Percentiles rank a stretch among this genome's conserved stretches.
Evolutionary conservation across 2,888 invertebrate species (phyloP).

Genomic region (Cybosia mesomella): DNA sequence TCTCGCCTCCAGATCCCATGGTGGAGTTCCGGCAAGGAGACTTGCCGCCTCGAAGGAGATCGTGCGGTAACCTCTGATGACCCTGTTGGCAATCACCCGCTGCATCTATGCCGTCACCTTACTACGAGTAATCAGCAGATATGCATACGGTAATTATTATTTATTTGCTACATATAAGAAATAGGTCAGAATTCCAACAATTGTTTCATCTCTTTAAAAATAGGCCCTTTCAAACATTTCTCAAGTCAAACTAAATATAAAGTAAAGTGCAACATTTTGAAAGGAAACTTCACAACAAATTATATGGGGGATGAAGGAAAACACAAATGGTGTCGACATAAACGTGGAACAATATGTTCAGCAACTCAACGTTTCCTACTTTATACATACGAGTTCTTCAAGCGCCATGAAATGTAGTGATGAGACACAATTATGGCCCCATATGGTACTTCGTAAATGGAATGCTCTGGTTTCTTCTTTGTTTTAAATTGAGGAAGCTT

Average conservation of each 20-base stretch:
- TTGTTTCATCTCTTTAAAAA: background rate
- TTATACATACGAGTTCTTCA: background rate
- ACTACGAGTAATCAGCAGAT: too few species aligned
- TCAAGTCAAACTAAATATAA: background rate
- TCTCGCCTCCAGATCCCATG: too few species aligned
- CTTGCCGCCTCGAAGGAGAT: too few species aligned
- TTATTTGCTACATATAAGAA: too few species aligned
- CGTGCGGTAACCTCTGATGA: too few species aligned
- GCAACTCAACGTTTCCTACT: background rate
- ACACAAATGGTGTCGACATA: constrained; percentile 1
- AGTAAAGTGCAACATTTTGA: background rate
- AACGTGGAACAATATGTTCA: constrained; percentile 4
- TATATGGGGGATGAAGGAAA: background rate
- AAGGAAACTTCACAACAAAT: background rate
- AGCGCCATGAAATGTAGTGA: background rate
- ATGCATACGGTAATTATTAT: too few species aligned
- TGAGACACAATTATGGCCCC: background rate
- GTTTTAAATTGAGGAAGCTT: constrained; percentile 6
- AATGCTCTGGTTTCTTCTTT: background rate
- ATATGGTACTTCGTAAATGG: background rate
- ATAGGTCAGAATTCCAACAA: too few species aligned
- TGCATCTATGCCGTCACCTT: too few species aligned
- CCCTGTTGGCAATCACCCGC: too few species aligned
- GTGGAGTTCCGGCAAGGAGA: too few species aligned
- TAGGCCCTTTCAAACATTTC: background rate